Conservation (phyloP, 2,888 invertebrate genomes). For the Miltochrista miniata region DNA sequence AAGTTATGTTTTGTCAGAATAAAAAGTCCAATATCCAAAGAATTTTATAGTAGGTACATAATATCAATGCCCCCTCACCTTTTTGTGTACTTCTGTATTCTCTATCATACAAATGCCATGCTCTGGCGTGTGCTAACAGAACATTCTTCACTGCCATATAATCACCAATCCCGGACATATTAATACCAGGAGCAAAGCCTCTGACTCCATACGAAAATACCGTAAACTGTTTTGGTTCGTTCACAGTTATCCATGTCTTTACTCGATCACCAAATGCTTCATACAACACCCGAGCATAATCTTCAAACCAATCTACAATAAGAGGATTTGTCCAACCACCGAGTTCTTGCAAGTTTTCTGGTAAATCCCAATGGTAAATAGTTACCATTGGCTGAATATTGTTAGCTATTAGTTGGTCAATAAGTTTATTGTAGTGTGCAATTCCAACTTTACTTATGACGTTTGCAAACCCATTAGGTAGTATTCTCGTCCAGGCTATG, state of each 20-base stretch:
- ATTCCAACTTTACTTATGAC: constrained; percentile 83
- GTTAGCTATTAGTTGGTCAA: constrained; percentile 82
- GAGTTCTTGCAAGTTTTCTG: constrained; percentile 78
- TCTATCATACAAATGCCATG: constrained; percentile 72
- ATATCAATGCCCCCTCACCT: constrained; percentile 35
- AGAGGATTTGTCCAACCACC: constrained; percentile 82
- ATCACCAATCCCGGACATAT: constrained; percentile 72
- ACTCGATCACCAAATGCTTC: constrained; percentile 76
- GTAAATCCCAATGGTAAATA: constrained; percentile 83
- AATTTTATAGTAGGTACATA: neutral
- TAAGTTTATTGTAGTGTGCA: constrained; percentile 85
- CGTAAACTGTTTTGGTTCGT: constrained; percentile 79
- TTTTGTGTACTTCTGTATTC: constrained; percentile 58
- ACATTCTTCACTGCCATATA: constrained; percentile 79
- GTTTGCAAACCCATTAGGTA: constrained; percentile 82
- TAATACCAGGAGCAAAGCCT: constrained; percentile 61
- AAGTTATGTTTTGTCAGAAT: neutral
- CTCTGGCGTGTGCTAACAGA: constrained; percentile 82
- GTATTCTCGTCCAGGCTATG: constrained; percentile 85
- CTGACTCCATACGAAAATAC: constrained; percentile 71
- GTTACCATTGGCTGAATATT: constrained; percentile 85
- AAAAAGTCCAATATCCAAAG: neutral
- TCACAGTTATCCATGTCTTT: constrained; percentile 84
- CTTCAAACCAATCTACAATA: constrained; percentile 74
- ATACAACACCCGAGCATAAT: constrained; percentile 75